These are phyloP conservation scores for Karalla daura DNA, from an alignment of 2,797 vertebrate species.

Conservation along the genomic window DNA sequence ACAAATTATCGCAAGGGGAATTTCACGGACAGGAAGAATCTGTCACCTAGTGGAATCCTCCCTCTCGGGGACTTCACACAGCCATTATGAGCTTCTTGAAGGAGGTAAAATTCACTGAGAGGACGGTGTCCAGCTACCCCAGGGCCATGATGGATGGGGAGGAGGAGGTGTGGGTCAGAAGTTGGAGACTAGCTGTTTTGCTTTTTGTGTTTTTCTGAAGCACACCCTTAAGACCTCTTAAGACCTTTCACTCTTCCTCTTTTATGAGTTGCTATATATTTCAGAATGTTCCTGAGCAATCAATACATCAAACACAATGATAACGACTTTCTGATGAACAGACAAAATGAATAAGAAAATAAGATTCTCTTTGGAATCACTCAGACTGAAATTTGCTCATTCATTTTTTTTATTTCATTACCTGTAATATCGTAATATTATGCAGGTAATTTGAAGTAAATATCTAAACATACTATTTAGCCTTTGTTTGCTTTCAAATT, in stretches of 20 bases:
- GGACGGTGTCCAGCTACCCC: slow-evolving; percentile 63
- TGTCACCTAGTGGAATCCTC: slow-evolving; percentile 86
- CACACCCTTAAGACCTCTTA: slow-evolving; percentile 9
- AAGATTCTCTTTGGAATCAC: neutral
- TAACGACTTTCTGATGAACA: no score
- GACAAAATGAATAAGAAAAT: neutral
- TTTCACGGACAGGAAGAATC: slow-evolving; percentile 88
- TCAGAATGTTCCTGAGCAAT: slow-evolving; percentile 4
- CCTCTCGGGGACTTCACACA: slow-evolving; percentile 81
- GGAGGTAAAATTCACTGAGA: slow-evolving; percentile 75
- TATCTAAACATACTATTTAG: neutral
- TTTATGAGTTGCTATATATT: slow-evolving; percentile 4
- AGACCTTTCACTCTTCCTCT: slow-evolving; percentile 8
- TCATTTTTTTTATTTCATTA: neutral
- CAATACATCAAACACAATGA: slow-evolving; percentile 23
- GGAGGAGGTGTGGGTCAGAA: slow-evolving; percentile 66
- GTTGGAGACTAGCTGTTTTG: slow-evolving; percentile 63
- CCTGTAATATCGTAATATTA: neutral
- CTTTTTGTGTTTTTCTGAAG: slow-evolving; percentile 55
- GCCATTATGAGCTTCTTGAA: slow-evolving; percentile 84
- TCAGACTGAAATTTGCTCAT: neutral
- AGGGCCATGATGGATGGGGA: slow-evolving; percentile 65
- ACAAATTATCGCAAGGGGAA: slow-evolving; percentile 90
- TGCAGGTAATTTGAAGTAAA: slow-evolving; percentile 5
- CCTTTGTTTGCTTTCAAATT: slow-evolving; percentile 4